A percentile compares a stretch with the other conserved stretches of the same genome.
These are phyloP conservation scores for Diaperis boleti DNA, from an alignment of 2,888 invertebrate genomes.

Conservation along the genomic window DNA sequence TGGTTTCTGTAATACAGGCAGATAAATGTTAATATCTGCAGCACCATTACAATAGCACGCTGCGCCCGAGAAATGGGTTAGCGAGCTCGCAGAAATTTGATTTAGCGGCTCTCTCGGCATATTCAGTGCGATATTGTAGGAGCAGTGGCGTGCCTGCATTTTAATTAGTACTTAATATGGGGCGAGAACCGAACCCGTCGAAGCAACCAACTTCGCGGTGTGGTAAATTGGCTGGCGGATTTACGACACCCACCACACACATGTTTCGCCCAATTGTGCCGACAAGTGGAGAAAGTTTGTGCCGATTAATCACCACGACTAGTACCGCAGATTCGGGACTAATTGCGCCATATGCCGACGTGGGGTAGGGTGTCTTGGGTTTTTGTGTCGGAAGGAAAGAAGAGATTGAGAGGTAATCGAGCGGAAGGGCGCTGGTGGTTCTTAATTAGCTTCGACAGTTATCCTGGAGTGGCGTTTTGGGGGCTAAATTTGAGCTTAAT, in stretches of 20 bases:
- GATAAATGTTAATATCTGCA: slow-evolving; percentile 57
- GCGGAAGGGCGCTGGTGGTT: not conserved
- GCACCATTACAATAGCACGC: slow-evolving; percentile 54
- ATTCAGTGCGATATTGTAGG: slow-evolving; percentile 55
- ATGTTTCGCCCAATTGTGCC: slow-evolving; percentile 28
- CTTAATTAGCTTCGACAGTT: too few relatives aligned
- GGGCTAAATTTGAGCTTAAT: too few relatives aligned
- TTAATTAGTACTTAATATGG: slow-evolving; percentile 62
- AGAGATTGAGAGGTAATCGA: too few relatives aligned
- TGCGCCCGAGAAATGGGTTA: slow-evolving; percentile 58
- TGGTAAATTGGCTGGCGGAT: slow-evolving; percentile 52
- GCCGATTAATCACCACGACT: slow-evolving; percentile 35
- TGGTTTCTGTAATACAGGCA: slow-evolving; percentile 58
- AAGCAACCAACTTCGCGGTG: slow-evolving; percentile 47
- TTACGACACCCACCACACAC: slow-evolving; percentile 45
- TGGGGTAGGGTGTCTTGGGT: not conserved
- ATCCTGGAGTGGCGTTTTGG: too few relatives aligned
- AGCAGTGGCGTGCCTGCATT: slow-evolving; percentile 57
- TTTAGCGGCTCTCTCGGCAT: slow-evolving; percentile 60
- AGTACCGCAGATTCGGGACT: slow-evolving; percentile 29
- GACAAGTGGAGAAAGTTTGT: slow-evolving; percentile 26
- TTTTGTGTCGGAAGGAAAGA: not conserved
- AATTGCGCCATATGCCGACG: slow-evolving; percentile 27
- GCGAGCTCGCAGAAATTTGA: slow-evolving; percentile 60
- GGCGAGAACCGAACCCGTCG: slow-evolving; percentile 47